These are phyloP conservation scores for Xestia c-nigrum DNA, from an alignment of 2,888 invertebrate genomes.

Conservation along the genomic window DNA sequence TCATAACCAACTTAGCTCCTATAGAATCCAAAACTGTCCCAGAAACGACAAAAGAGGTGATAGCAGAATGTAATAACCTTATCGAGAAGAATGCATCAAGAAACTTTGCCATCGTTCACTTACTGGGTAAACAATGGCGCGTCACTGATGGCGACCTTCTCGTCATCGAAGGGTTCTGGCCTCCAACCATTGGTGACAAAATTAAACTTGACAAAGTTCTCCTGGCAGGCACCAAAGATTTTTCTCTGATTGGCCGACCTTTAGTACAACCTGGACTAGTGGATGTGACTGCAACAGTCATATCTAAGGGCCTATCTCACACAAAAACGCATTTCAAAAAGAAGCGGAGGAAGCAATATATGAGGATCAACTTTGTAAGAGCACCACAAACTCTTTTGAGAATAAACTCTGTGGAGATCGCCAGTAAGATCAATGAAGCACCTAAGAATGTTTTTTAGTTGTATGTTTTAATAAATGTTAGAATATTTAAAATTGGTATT, in stretches of 20 bases:
- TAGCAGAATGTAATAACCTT: constrained; percentile 92
- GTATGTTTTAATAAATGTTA: constrained; percentile 70
- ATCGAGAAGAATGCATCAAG: constrained; percentile 91
- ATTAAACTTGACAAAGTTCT: constrained; percentile 96
- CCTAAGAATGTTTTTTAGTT: constrained; percentile 80
- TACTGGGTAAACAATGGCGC: constrained; percentile 96
- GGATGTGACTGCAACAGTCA: constrained; percentile 94
- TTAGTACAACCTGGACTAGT: constrained; percentile 94
- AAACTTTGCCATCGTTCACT: constrained; percentile 95
- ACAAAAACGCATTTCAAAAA: constrained; percentile 95
- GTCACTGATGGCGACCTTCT: constrained; percentile 96
- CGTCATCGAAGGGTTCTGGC: constrained; percentile 95
- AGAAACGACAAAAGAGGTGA: constrained; percentile 87
- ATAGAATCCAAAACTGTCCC: constrained; percentile 71
- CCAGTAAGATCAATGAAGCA: constrained; percentile 88
- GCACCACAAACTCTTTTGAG: constrained; percentile 93
- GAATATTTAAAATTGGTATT: constrained; percentile 43
- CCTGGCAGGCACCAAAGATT: constrained; percentile 94
- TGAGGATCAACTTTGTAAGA: constrained; percentile 93
- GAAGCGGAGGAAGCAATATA: constrained; percentile 94
- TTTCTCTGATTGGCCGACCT: constrained; percentile 95
- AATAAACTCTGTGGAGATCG: constrained; percentile 93
- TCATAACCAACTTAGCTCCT: constrained; percentile 77
- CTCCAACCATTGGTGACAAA: constrained; percentile 94
- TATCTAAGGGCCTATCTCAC: constrained; percentile 95